phyloP scores from a whole-genome alignment of 2,888 invertebrate genomes.

The Dugesia japonica region DNA sequence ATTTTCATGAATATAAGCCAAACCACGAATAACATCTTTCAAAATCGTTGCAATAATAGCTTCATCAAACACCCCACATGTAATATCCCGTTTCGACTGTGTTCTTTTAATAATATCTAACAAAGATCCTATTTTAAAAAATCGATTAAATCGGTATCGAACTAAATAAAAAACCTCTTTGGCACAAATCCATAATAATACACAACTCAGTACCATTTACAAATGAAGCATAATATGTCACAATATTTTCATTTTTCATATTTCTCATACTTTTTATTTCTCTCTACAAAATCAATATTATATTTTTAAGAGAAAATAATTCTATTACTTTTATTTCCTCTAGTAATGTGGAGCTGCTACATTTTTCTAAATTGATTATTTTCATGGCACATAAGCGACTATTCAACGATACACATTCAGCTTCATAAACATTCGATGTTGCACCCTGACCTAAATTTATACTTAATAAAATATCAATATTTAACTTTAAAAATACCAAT shows the following conservation, averaged over 20 bases:
- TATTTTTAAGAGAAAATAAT: neutral
- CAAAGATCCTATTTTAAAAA: constrained; percentile 46
- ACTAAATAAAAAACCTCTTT: constrained; percentile 53
- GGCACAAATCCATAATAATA: constrained; percentile 82
- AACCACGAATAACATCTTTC: constrained; percentile 68
- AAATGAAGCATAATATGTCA: constrained; percentile 93
- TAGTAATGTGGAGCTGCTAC: constrained; percentile 69
- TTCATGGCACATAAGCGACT: constrained; percentile 88
- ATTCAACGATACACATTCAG: constrained; percentile 43
- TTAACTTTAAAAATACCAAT: neutral
- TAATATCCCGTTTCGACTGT: constrained; percentile 74
- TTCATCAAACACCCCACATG: constrained; percentile 89
- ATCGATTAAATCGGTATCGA: neutral
- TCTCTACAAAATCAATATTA: constrained; percentile 50
- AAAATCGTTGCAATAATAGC: constrained; percentile 87
- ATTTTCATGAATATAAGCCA: constrained; percentile 94
- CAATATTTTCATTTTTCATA: constrained; percentile 96
- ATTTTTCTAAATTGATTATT: constrained; percentile 92
- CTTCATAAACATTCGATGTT: constrained; percentile 33
- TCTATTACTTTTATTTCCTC: constrained; percentile 16
- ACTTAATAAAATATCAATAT: neutral
- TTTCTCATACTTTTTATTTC: constrained; percentile 89
- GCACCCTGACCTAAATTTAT: constrained; percentile 29
- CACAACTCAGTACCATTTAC: constrained; percentile 89
- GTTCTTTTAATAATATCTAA: constrained; percentile 69